Evolutionary conservation across 2,113 vertebrate genomes (phyloP), one percentile per base, ranked within the genome.

Genomic region (Urocitellus parryii): DNA sequence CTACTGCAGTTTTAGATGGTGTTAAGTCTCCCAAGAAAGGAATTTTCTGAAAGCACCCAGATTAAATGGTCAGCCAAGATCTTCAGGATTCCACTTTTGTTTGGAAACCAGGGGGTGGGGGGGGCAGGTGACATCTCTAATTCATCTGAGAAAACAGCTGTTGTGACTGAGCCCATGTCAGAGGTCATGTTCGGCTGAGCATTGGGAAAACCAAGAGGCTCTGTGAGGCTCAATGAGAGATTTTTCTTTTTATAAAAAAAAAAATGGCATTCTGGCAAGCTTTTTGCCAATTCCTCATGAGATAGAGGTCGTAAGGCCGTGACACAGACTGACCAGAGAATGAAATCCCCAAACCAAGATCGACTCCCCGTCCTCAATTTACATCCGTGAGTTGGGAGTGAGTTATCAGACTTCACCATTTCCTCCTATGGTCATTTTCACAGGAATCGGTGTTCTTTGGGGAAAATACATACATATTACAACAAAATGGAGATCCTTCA

Each of bases 311-410:
- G 95, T 83, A 56, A 82, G 25, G 65, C 24, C 48, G 22, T 89
- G 27, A 80, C 45, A 67, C 8, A 77, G 65, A 27, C 16, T 91
- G 70, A 94, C 17, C 56, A n/a, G 78, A 88, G 67, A 37, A 39
- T 48, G 29, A 94, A 74, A 94, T 94, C 48, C 91, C 80, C 61
- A 92, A 70, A 73, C 90, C 68, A 89, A 83, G 86, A 63, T 74
- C 78, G 86, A 58, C 80, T 85, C 24, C 9, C 11, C 68, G 37
- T 77, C 42, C 48, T 88, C n/a, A 53, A 3, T 95, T 95, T 73
- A 53, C 37, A 94, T 90, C 83, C 81, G 32, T 48, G 48, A 91
- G 17, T 32, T 51, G 45, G 76, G 32, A 76, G 68, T 0, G 48
- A 63, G 53, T 12, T 58, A 45, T 39, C 93, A 95, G 58, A 24